These are phyloP conservation scores for Andrena haemorrhoa DNA, from an alignment of 2,888 invertebrate species.

Conservation along the genomic window DNA sequence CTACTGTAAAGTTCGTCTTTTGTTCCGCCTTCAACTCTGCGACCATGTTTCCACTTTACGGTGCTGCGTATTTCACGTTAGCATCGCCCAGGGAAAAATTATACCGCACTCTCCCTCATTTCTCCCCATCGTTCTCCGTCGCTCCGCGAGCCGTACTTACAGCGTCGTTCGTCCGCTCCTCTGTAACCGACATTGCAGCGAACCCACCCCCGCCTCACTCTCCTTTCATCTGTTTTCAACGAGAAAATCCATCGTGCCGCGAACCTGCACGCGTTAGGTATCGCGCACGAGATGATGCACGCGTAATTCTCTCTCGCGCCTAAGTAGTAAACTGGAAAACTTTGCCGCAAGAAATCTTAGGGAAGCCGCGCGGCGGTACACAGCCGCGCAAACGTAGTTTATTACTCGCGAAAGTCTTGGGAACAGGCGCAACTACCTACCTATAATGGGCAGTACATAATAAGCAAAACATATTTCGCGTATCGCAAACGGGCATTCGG, in stretches of 20 bases:
- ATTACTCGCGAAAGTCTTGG: constrained; percentile 15
- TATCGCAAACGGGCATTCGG: neutral
- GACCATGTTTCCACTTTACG: neutral
- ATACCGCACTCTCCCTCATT: constrained; percentile 46
- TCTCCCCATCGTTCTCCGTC: constrained; percentile 23
- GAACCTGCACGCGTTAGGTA: constrained; percentile 21
- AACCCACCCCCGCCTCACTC: neutral
- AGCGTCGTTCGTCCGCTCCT: constrained; percentile 10
- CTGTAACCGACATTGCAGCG: constrained; percentile 10
- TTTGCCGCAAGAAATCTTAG: constrained; percentile 53
- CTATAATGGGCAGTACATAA: constrained; percentile 42
- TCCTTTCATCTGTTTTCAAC: constrained; percentile 48
- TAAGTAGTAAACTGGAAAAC: constrained; percentile 44
- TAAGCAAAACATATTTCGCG: constrained; percentile 14
- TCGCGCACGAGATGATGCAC: constrained; percentile 32
- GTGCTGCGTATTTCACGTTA: constrained; percentile 61
- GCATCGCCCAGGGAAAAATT: constrained; percentile 66
- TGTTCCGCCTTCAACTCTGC: neutral
- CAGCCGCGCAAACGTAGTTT: constrained; percentile 23
- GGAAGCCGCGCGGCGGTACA: constrained; percentile 16
- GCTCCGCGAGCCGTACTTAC: constrained; percentile 25
- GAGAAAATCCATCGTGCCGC: constrained; percentile 44
- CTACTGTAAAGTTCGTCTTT: neutral
- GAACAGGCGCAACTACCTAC: neutral
- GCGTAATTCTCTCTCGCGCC: constrained; percentile 44